Evolutionary conservation across 1,140 invertebrate species (phyloP).

Genomic region (Pseudachorutes palmiensis): DNA sequence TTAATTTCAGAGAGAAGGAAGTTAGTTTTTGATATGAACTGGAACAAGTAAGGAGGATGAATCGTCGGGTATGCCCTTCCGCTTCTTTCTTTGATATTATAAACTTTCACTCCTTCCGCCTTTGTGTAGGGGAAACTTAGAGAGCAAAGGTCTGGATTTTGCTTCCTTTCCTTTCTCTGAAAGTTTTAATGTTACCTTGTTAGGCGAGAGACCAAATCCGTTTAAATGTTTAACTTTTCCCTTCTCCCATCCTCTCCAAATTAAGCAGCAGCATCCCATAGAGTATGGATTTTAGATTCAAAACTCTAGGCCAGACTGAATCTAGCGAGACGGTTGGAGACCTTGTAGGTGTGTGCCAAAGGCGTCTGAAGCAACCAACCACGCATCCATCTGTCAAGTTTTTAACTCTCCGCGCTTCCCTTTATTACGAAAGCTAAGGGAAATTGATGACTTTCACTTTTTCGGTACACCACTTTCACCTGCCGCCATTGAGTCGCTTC

Average conservation of each 20-base stretch:
- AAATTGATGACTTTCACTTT: not conserved
- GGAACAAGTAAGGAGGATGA: no score
- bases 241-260: not conserved
- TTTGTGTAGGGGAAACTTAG: not conserved
- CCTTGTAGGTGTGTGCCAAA: not conserved
- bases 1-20: no score
- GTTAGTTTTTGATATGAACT: no score
- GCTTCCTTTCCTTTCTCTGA: not conserved
- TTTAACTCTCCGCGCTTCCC: not conserved
- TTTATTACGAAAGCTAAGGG: not conserved
- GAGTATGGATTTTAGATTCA: constrained; percentile 1
- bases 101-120: not conserved
- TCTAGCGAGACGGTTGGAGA: no score
- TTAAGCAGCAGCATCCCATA: not conserved
- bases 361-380: not conserved
- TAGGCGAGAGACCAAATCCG: not conserved
- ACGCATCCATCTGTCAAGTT: not conserved
- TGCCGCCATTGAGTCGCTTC: not conserved
- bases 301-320: not conserved
- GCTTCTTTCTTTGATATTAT: not conserved
- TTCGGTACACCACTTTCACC: not conserved
- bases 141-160: no score
- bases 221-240: constrained; percentile 2
- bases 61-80: not conserved
- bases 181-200: constrained; percentile 1